Percentiles rank a stretch among this genome's conserved stretches.
phyloP scores from a whole-genome alignment of 2,888 invertebrate species.

The Drosophila gaucha region DNA sequence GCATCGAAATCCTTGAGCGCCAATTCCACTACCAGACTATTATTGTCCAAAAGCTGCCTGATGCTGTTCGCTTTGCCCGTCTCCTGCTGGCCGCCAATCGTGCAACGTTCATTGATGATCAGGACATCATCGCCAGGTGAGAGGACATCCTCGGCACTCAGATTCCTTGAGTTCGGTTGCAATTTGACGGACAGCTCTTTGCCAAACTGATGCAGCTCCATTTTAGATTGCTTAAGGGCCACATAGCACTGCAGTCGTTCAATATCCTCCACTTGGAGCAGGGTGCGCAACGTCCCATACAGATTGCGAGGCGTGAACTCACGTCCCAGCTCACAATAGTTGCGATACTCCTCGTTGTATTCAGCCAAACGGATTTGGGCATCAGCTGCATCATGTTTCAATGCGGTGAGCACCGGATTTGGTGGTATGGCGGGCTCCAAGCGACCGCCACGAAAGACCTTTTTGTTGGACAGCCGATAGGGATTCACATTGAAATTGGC shows the following conservation, averaged over 20 bases:
- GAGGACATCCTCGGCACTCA: conserved; percentile 51
- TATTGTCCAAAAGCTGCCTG: conserved; percentile 44
- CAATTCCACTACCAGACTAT: conserved; percentile 50
- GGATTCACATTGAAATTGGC: conserved; percentile 69
- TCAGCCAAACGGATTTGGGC: conserved; percentile 43
- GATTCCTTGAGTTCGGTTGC: conserved; percentile 19
- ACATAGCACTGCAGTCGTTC: conserved; percentile 66
- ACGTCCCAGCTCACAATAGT: conserved; percentile 54
- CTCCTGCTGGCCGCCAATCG: background rate
- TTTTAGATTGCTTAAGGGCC: conserved; percentile 60
- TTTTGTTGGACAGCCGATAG: conserved; percentile 54
- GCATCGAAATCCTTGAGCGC: conserved; percentile 58
- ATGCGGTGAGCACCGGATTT: conserved; percentile 37
- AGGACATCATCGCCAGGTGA: conserved; percentile 70
- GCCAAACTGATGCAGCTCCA: conserved; percentile 65
- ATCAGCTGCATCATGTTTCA: conserved; percentile 49
- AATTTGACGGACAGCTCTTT: conserved; percentile 62
- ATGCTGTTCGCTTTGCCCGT: conserved; percentile 19
- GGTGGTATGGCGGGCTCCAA: conserved; percentile 52
- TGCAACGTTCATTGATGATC: conserved; percentile 56
- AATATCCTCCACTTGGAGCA: conserved; percentile 81
- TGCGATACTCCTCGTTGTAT: conserved; percentile 57
- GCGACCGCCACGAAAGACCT: conserved; percentile 38
- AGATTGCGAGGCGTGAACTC: conserved; percentile 62
- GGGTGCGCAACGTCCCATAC: conserved; percentile 46